Conservation (phyloP, 2,113 vertebrate genomes). For the Ceuthmochares aereus region DNA sequence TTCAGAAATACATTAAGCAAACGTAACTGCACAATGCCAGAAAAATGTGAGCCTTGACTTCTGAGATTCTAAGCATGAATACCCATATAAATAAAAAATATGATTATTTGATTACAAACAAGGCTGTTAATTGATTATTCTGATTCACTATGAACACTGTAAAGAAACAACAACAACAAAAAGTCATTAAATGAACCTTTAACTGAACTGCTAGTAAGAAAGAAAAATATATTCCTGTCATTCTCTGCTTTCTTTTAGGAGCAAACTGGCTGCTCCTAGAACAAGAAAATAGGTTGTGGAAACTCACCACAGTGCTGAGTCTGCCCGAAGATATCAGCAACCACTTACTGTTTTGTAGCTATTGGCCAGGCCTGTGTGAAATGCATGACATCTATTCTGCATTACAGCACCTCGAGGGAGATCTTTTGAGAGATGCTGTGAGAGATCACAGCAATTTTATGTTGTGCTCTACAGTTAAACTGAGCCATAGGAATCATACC, state of each 20-base stretch:
- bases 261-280: background rate
- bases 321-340: background rate
- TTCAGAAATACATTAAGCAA: background rate
- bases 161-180: background rate
- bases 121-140: background rate
- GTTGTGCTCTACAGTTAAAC: background rate
- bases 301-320: background rate
- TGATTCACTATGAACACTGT: background rate
- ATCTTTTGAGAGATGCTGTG: background rate
- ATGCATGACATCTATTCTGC: background rate
- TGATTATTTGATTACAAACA: background rate
- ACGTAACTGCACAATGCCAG: background rate
- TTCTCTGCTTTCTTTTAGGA: background rate
- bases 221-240: background rate
- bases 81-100: background rate
- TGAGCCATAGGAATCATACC: background rate
- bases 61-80: background rate
- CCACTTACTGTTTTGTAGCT: background rate
- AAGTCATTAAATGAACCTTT: background rate
- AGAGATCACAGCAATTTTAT: background rate
- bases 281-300: background rate
- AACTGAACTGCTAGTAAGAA: background rate
- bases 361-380: background rate
- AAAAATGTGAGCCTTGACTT: background rate
- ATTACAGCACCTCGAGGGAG: background rate